Evolutionary conservation across 2,888 invertebrate genomes (phyloP).

Genomic region (Sinotaia quadrata): DNA sequence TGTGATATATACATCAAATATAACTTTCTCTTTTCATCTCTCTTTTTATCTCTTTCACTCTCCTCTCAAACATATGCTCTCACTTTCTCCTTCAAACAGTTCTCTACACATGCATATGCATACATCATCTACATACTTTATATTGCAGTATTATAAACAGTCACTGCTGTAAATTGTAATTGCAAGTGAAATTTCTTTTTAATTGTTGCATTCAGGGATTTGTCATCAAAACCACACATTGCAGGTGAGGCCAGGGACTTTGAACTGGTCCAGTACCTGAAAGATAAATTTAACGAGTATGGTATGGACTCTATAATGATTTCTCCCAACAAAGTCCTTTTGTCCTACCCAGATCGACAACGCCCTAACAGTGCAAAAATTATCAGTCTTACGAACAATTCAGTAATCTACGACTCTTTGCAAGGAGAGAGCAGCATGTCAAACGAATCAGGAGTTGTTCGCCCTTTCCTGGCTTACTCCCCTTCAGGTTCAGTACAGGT

Average conservation of each 20-base stretch:
- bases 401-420: neutral
- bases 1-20: too few species aligned
- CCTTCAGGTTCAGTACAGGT: constrained; percentile 2
- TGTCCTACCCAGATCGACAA: constrained; percentile 67
- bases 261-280: constrained; percentile 53
- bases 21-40: too few species aligned
- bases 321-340: constrained; percentile 63
- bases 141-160: too few species aligned
- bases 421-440: constrained; percentile 6
- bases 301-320: constrained; percentile 62
- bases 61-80: too few species aligned
- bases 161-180: too few species aligned
- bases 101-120: too few species aligned
- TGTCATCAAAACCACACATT: constrained; percentile 60
- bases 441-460: constrained; percentile 10
- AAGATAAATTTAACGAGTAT: constrained; percentile 47
- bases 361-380: constrained; percentile 55
- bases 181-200: too few species aligned
- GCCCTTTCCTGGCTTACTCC: constrained; percentile 19
- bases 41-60: too few species aligned
- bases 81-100: too few species aligned
- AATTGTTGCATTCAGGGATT: too few species aligned
- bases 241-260: constrained; percentile 62
- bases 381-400: neutral
- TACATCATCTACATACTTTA: too few species aligned